phyloP scores from a whole-genome alignment of 2,113 vertebrate species.

The Rana temporaria region DNA sequence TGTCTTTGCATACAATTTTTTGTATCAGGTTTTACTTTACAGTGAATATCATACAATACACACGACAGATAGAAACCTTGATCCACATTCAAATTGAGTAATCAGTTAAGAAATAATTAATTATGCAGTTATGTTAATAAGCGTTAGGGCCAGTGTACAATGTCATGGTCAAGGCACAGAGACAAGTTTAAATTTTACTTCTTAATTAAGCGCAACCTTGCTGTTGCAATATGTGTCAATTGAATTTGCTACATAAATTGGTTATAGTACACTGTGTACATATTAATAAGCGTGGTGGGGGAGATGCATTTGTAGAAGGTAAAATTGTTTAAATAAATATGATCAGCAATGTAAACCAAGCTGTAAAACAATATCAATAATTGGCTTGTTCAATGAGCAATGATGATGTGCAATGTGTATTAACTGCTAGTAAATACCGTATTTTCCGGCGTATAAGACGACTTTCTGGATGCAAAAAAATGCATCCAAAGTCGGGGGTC shows the following conservation, averaged over 20 bases:
- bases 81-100: not conserved
- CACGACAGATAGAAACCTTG: not conserved
- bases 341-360: too few relatives aligned
- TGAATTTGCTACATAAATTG: constrained; percentile 7
- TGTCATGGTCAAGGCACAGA: constrained; percentile 11
- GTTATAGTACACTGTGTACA: constrained; percentile 5
- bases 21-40: too few relatives aligned
- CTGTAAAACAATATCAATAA: too few relatives aligned
- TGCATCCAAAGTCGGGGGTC: too few relatives aligned
- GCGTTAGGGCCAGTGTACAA: constrained; percentile 1
- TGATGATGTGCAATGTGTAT: too few relatives aligned
- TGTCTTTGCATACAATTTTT: too few relatives aligned
- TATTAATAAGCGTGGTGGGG: not conserved
- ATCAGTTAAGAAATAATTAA: constrained; percentile 7
- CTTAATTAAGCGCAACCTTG: constrained; percentile 18
- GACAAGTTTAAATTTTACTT: constrained; percentile 10
- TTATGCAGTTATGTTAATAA: not conserved
- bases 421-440: too few relatives aligned
- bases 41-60: not conserved
- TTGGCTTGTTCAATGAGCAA: too few relatives aligned
- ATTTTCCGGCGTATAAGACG: too few relatives aligned
- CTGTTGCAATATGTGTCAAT: not conserved
- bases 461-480: too few relatives aligned
- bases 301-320: too few relatives aligned
- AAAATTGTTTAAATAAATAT: too few relatives aligned